Evolutionary conservation across 2,113 vertebrate species (phyloP).

Genomic region (Propithecus coquereli): DNA sequence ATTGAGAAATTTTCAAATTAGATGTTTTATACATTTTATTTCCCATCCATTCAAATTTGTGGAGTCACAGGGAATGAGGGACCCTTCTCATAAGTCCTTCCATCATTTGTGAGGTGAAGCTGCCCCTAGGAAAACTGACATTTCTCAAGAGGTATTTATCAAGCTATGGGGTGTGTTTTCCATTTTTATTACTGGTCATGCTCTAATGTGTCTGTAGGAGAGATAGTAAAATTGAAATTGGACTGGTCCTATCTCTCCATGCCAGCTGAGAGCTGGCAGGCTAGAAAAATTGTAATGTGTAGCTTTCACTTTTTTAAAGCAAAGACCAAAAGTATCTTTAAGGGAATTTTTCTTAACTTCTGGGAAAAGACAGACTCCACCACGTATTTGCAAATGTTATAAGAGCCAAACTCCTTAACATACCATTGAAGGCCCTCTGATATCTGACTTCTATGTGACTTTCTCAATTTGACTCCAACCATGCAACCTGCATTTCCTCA

Average conservation of each 20-base stretch:
- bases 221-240: constrained; percentile 64
- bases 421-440: accelerated
- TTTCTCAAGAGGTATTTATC: constrained; percentile 36
- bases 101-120: background rate
- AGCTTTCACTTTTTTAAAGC: background rate
- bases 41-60: background rate
- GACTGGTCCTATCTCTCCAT: constrained; percentile 40
- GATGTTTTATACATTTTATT: background rate
- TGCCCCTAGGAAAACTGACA: background rate
- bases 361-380: background rate
- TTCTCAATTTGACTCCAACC: background rate
- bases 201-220: constrained; percentile 54
- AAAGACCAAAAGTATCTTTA: background rate
- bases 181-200: constrained; percentile 65
- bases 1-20: background rate
- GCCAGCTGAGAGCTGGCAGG: constrained; percentile 30
- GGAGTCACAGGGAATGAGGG: background rate
- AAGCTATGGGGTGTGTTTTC: constrained; percentile 19
- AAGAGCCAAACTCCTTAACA: background rate
- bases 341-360: background rate
- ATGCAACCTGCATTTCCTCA: background rate
- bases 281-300: background rate
- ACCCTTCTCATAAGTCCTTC: background rate
- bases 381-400: background rate
- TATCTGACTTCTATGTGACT: too few relatives aligned